Base-by-base conservation (phyloP, 2,113 vertebrate species). In the Tenebrosternarchus preto region DNA sequence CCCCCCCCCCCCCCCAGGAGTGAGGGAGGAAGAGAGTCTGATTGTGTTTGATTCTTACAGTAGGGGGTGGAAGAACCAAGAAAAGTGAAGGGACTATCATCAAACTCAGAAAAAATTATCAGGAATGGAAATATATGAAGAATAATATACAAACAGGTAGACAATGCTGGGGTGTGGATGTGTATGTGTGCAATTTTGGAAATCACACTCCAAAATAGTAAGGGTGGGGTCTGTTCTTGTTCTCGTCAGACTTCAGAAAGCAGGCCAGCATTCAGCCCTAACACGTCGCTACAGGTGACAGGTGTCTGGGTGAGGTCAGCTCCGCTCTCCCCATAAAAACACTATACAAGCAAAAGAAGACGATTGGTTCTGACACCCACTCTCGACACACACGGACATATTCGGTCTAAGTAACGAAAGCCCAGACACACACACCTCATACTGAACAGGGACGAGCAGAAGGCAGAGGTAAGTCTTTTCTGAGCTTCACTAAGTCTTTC, bases 401-500 rank as follows among this genome's bases (percentile, higher is more conserved):
- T 39, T 39, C 12, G 15, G 43, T 50, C 43, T 39, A 19, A 39
- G 64, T 22, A 76, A 77, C 77, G 76, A 76, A 84, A 70, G 84
- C 80, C 72, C 85, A 84, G 64, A 70, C 33, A 67, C 55, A 71
- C 17, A 55, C 36, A 31, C 27, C 61, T 20, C n/a, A n/a, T n/a
- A n/a, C n/a, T 39, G 27, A 33, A 68, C 20, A 68, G 36, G 11
- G 8, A 25, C n/a, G 25, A 46, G 24, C n/a, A 63, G 63, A 50
- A 63, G 39, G 53, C 24, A 67, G 12, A 67, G 67, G 67, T 4
- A 70, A n/a, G 20, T 17, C n/a, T 74, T 50, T 50, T 46, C 27
- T 29, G 64, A 73, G 73, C 27, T 73, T 53, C 33, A 27, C n/a
- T 20, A 59, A 80, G 73, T 82, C 77, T 82, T 72, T 73, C 72